A percentile compares a stretch with the other conserved stretches of the same genome.
These are phyloP conservation scores for Liolophura sinensis DNA, from an alignment of 1,140 invertebrate species.

Conservation along the genomic window DNA sequence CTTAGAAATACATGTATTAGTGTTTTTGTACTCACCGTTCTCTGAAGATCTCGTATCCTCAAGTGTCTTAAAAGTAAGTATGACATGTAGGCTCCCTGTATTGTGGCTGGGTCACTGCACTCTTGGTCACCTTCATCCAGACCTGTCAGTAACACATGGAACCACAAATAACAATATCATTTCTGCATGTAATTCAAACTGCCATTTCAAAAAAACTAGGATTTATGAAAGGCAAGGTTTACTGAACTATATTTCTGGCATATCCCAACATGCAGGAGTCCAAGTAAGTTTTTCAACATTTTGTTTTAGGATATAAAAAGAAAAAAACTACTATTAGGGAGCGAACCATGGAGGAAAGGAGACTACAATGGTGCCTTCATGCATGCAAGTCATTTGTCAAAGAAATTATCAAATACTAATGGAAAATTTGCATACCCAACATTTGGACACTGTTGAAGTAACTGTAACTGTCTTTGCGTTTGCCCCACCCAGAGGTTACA, in stretches of 20 bases:
- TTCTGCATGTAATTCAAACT: too few species aligned
- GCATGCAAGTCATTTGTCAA: not conserved
- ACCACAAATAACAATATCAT: too few species aligned
- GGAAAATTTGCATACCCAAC: slow-evolving; percentile 37
- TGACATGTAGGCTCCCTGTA: slow-evolving; percentile 54
- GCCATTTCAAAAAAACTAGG: too few species aligned
- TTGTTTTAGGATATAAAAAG: too few species aligned
- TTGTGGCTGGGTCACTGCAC: slow-evolving; percentile 39
- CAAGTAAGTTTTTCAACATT: too few species aligned
- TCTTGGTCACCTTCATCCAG: slow-evolving; percentile 56
- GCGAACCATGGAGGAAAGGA: too few species aligned
- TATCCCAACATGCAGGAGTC: too few species aligned
- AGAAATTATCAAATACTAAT: not conserved
- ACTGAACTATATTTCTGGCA: too few species aligned
- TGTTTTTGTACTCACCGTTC: slow-evolving; percentile 38
- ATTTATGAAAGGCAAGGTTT: too few species aligned
- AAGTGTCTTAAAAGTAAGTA: slow-evolving; percentile 56
- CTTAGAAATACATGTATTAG: too few species aligned
- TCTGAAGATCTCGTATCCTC: slow-evolving; percentile 51
- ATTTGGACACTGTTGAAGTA: slow-evolving; percentile 53
- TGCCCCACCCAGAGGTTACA: slow-evolving; percentile 31
- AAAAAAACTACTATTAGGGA: too few species aligned
- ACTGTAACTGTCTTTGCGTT: slow-evolving; percentile 54
- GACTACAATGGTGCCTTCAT: not conserved
- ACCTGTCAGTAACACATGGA: slow-evolving; percentile 31